Conservation (phyloP, 2,797 vertebrate genomes). For the Gymnoscopelus braueri region DNA sequence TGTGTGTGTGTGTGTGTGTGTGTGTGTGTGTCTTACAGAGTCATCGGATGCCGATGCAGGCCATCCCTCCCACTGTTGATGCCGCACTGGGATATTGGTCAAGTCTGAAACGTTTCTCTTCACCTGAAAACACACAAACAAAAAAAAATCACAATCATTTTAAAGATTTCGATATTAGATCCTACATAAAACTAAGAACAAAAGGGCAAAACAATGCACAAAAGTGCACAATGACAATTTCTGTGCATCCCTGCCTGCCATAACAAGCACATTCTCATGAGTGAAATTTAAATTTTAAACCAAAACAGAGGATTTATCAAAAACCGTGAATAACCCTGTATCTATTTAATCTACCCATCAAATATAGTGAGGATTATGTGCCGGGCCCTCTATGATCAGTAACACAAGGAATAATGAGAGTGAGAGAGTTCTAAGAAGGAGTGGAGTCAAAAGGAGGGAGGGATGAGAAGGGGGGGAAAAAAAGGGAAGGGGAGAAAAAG, state of each 20-base stretch:
- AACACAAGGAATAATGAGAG: conserved; percentile 19
- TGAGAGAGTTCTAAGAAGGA: conserved; percentile 36
- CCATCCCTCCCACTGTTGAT: conserved; percentile 98
- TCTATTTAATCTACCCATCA: no score
- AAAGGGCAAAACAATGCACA: neutral
- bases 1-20: conserved; percentile 10
- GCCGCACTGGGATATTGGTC: conserved; percentile 97
- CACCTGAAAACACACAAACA: conserved; percentile 83
- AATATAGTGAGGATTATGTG: no score
- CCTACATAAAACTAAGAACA: neutral
- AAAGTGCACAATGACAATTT: neutral
- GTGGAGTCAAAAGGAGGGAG: conserved; percentile 53
- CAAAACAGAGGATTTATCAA: neutral
- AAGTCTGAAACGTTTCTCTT: conserved; percentile 97
- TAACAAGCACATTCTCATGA: neutral
- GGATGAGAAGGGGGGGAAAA: conserved; percentile 22
- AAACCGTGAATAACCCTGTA: neutral
- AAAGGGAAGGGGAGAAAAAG: conserved; percentile 48
- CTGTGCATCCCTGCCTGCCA: neutral
- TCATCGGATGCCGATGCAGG: conserved; percentile 92
- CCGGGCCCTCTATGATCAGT: neutral
- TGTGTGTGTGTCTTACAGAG: conserved; percentile 83
- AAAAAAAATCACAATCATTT: neutral
- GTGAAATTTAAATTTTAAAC: neutral
- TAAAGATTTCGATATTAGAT: neutral